phyloP scores from a whole-genome alignment of 2,888 invertebrate species.

The Trilocha varians region DNA sequence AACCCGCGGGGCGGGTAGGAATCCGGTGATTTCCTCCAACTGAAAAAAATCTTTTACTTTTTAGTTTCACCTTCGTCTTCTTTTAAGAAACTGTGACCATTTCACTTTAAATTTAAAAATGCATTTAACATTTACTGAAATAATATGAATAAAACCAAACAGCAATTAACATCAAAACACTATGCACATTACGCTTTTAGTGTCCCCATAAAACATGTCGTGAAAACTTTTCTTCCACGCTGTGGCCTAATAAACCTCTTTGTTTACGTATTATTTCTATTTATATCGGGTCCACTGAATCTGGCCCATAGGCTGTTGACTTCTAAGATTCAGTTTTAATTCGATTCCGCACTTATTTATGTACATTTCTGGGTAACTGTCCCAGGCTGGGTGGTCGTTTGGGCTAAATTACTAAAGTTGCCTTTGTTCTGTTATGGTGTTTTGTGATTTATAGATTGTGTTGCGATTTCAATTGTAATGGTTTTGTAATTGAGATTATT shows the following conservation, averaged over 20 bases:
- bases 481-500: no score
- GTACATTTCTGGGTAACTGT: slow-evolving; percentile 2
- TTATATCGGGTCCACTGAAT: slow-evolving; percentile 12
- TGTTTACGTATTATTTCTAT: slow-evolving; percentile 23
- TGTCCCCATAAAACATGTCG: slow-evolving; percentile 5
- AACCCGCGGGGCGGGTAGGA: no score
- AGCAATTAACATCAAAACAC: slow-evolving; percentile 1
- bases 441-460: no score
- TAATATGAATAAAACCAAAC: neutral
- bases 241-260: slow-evolving; percentile 25
- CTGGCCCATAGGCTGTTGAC: slow-evolving; percentile 16
- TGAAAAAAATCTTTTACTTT: no score
- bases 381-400: neutral
- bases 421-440: no score
- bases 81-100: no score
- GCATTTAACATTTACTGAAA: no score
- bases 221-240: slow-evolving; percentile 6
- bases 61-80: no score
- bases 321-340: slow-evolving; percentile 4
- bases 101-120: no score
- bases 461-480: no score
- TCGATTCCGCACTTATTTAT: slow-evolving; percentile 2
- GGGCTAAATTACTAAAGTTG: no score
- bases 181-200: neutral
- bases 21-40: no score